Evolutionary conservation across 2,797 vertebrate genomes (phyloP).

Genomic region (Ficedula albicollis): DNA sequence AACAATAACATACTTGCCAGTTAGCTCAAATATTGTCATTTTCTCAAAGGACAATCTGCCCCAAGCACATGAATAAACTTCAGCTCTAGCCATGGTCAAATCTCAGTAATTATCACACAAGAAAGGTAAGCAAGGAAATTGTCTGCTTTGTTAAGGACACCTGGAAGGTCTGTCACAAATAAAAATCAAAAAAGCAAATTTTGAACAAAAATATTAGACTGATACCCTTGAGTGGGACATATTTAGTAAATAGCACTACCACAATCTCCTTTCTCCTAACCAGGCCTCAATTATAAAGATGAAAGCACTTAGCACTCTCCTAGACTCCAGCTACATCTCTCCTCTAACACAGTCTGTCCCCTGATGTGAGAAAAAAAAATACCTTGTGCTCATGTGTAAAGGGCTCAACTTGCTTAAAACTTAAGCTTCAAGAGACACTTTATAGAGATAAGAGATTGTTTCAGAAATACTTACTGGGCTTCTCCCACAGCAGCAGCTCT

Average conservation of each 20-base stretch:
- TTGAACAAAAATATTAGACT: neutral
- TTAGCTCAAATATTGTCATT: neutral
- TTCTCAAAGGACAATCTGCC: neutral
- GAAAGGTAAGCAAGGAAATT: neutral
- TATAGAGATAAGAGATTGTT: neutral
- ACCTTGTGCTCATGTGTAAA: neutral
- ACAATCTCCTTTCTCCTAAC: neutral
- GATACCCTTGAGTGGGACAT: neutral
- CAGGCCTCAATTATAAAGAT: neutral
- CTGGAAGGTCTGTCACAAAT: neutral
- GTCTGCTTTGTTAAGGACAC: neutral
- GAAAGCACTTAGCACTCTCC: neutral
- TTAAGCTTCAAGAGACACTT: neutral
- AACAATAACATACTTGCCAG: neutral
- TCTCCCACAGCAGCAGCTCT: neutral
- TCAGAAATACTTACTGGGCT: neutral
- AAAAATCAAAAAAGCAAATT: neutral
- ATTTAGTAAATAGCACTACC: neutral
- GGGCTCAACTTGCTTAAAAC: neutral
- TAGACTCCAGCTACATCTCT: neutral
- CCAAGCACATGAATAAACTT: neutral
- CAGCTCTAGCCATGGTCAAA: neutral
- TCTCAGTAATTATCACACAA: neutral
- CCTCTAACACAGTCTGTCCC: neutral
- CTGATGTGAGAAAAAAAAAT: neutral